Evolutionary conservation across 2,797 vertebrate genomes (phyloP).

Genomic region (Bovichtus diacanthus): DNA sequence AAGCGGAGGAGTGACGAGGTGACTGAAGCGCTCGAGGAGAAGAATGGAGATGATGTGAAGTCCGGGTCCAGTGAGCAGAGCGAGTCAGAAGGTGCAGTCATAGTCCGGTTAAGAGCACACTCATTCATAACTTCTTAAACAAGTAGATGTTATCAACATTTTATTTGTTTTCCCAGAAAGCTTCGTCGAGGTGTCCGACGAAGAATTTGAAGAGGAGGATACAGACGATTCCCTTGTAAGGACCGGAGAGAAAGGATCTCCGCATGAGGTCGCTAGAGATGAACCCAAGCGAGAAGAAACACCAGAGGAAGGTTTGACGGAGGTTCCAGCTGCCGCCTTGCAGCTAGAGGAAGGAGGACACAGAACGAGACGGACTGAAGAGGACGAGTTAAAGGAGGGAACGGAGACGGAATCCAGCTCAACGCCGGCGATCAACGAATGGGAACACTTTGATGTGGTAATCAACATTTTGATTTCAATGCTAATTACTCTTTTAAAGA

Average conservation of each 20-base stretch:
- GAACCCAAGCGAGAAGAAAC: constrained; percentile 60
- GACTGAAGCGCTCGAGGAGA: constrained; percentile 1
- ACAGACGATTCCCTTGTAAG: constrained; percentile 69
- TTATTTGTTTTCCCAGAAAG: constrained; percentile 82
- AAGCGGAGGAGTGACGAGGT: constrained; percentile 16
- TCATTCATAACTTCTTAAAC: background rate
- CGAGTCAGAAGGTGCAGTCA: constrained; percentile 82
- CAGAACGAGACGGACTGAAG: constrained; percentile 45
- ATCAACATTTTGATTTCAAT: background rate
- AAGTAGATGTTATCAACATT: background rate
- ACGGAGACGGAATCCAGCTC: constrained; percentile 31
- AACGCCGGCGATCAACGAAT: constrained; percentile 78
- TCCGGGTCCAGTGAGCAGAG: constrained; percentile 58
- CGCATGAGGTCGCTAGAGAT: constrained; percentile 16
- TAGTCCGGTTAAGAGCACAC: background rate
- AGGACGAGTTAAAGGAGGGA: constrained; percentile 19
- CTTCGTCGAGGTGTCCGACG: constrained; percentile 91
- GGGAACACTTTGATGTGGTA: constrained; percentile 91
- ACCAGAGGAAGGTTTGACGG: constrained; percentile 4
- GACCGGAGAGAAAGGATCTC: constrained; percentile 56
- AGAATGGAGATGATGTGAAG: constrained; percentile 23
- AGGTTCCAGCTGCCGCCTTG: constrained; percentile 69
- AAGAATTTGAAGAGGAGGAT: constrained; percentile 65
- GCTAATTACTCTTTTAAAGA: background rate
- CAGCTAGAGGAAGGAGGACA: constrained; percentile 44